phyloP scores from a whole-genome alignment of 2,888 invertebrate species.

The Tetranychus piercei region DNA sequence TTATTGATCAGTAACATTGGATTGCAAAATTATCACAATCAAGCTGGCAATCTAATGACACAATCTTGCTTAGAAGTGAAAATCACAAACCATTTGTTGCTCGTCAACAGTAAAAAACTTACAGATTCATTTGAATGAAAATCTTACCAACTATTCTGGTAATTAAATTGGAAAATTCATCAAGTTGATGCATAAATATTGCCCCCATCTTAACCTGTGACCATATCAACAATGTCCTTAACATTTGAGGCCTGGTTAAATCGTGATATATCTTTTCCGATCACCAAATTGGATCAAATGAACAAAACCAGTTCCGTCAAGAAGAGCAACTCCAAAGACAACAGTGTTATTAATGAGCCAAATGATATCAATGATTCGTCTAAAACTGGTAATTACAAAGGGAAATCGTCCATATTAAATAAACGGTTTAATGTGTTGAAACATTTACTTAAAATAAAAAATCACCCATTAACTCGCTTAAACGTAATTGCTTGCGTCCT shows the following conservation, averaged over 20 bases:
- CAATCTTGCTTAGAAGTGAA: too few species aligned
- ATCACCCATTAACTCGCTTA: neutral
- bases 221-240: neutral
- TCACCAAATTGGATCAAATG: neutral
- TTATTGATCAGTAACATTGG: too few species aligned
- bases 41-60: too few species aligned
- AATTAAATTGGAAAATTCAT: neutral
- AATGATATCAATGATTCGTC: neutral
- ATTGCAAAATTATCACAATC: too few species aligned
- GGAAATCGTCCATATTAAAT: neutral
- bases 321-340: neutral
- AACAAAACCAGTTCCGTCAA: too few species aligned
- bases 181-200: too few species aligned
- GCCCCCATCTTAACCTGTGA: too few species aligned
- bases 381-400: too few species aligned
- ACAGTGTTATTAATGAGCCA: neutral
- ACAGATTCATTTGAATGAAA: too few species aligned
- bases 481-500: neutral
- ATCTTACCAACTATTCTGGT: too few species aligned
- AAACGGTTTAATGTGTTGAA: neutral
- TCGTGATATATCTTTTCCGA: neutral
- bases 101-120: too few species aligned
- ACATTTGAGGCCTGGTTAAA: neutral
- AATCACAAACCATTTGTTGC: too few species aligned
- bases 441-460: neutral